Conservation (phyloP, 2,888 invertebrate genomes). For the Lasiommata megera region DNA sequence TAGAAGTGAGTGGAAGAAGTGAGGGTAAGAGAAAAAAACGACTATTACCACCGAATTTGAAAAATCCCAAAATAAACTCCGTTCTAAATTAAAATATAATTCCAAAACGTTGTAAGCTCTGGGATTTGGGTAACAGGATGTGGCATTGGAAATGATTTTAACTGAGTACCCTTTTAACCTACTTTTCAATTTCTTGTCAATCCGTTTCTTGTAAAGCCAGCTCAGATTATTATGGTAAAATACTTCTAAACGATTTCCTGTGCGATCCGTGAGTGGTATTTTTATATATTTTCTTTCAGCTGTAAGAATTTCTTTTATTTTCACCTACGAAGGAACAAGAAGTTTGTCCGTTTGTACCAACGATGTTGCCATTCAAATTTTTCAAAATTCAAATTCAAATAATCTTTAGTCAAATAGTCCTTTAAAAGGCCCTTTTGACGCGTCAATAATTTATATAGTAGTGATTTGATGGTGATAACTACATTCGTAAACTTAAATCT, state of each 20-base stretch:
- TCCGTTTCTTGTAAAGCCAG: neutral
- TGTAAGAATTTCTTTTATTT: neutral
- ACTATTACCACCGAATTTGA: too few species aligned
- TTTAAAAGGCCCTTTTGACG: too few species aligned
- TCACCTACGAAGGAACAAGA: too few species aligned
- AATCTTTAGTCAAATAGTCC: too few species aligned
- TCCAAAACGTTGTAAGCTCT: neutral
- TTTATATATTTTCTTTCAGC: neutral
- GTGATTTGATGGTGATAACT: too few species aligned
- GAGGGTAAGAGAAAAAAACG: too few species aligned
- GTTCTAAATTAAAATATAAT: neutral
- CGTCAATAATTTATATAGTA: too few species aligned
- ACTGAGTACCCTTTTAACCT: neutral
- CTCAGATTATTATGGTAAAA: conserved; percentile 4
- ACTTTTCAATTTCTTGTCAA: conserved; percentile 6
- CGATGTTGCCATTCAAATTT: too few species aligned
- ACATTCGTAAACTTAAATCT: too few species aligned
- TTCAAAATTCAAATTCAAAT: too few species aligned
- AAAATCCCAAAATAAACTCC: neutral
- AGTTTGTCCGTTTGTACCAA: too few species aligned
- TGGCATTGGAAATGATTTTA: neutral
- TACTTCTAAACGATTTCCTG: conserved; percentile 2
- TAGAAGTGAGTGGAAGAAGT: too few species aligned
- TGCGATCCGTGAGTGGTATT: neutral
- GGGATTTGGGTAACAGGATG: neutral